Evolutionary conservation across 1,140 invertebrate species (phyloP).

Genomic region (Vanessa tameamea): DNA sequence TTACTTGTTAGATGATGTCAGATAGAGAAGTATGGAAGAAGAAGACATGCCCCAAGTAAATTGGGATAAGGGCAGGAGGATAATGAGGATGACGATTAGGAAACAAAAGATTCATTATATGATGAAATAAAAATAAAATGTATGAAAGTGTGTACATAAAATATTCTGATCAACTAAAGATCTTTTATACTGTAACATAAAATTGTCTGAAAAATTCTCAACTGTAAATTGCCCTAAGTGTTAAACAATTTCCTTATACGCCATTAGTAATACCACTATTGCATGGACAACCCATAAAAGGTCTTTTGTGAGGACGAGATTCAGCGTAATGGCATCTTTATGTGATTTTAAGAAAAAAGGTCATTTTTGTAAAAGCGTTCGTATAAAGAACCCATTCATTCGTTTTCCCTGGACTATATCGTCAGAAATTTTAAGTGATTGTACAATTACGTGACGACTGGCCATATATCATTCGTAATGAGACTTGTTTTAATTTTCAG

Average conservation of each 20-base stretch:
- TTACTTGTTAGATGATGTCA: too few relatives aligned
- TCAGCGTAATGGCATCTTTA: conserved; percentile 26
- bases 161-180: too few relatives aligned
- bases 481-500: neutral
- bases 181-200: too few relatives aligned
- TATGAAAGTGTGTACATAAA: too few relatives aligned
- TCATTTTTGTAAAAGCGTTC: conserved; percentile 33
- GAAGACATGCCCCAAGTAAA: too few relatives aligned
- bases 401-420: conserved; percentile 31
- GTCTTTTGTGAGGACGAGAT: conserved; percentile 11
- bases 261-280: conserved; percentile 9
- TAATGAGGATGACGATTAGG: too few relatives aligned
- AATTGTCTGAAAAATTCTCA: neutral
- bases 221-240: neutral
- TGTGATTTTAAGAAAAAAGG: conserved; percentile 33
- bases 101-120: too few relatives aligned
- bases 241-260: neutral
- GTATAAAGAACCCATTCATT: conserved; percentile 20
- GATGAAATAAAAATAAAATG: too few relatives aligned
- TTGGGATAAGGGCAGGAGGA: too few relatives aligned
- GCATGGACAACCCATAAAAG: conserved; percentile 5
- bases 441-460: conserved; percentile 34
- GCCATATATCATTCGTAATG: neutral
- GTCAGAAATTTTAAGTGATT: conserved; percentile 33
- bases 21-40: too few relatives aligned